These are phyloP conservation scores for Tetrapedia diversipes DNA, from an alignment of 2,888 invertebrate genomes.

Conservation along the genomic window DNA sequence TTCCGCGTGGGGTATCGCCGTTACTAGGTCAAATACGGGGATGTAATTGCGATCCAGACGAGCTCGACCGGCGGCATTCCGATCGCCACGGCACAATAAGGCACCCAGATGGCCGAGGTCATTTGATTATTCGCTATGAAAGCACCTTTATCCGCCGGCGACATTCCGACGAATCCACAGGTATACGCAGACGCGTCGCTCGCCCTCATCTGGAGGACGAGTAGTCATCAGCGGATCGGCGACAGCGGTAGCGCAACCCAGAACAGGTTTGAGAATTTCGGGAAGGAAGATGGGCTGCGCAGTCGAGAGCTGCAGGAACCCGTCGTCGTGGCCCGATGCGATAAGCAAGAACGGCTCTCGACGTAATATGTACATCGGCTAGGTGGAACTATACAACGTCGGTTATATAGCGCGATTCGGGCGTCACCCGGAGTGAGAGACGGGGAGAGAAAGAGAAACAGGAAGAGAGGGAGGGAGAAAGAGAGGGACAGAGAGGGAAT, in stretches of 20 bases:
- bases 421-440: slow-evolving; percentile 44
- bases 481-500: too few relatives aligned
- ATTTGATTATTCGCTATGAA: slow-evolving; percentile 21
- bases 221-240: slow-evolving; percentile 24
- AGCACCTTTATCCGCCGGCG: slow-evolving; percentile 38
- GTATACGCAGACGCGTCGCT: slow-evolving; percentile 23
- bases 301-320: slow-evolving; percentile 54
- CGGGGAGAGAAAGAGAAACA: too few relatives aligned
- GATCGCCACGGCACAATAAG: not conserved
- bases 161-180: slow-evolving; percentile 30
- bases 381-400: slow-evolving; percentile 23
- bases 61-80: slow-evolving; percentile 1
- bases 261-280: slow-evolving; percentile 61
- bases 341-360: slow-evolving; percentile 59
- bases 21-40: slow-evolving; percentile 4
- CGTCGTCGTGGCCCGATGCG: slow-evolving; percentile 63
- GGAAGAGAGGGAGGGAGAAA: too few relatives aligned
- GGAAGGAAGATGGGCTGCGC: slow-evolving; percentile 50
- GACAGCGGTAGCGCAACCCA: slow-evolving; percentile 34
- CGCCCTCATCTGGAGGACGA: not conserved
- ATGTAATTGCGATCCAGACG: slow-evolving; percentile 7
- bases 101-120: not conserved
- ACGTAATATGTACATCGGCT: slow-evolving; percentile 1
- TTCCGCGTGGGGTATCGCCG: not conserved
- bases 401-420: slow-evolving; percentile 38